A percentile compares a stretch with the other conserved stretches of the same genome.
Evolutionary conservation across 2,888 invertebrate species (phyloP).

Genomic region (Seira sanloemensis): DNA sequence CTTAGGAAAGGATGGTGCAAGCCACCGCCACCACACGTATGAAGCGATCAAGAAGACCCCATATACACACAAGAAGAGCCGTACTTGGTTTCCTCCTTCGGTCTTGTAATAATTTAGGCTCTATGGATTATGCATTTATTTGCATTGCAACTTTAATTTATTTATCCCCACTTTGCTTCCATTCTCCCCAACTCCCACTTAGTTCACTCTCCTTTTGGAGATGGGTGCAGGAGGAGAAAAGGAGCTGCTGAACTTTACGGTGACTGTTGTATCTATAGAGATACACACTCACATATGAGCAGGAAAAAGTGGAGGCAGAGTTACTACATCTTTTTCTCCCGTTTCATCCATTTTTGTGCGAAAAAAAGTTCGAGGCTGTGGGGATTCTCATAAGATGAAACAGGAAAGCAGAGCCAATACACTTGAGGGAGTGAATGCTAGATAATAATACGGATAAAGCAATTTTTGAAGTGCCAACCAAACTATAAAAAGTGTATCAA

Average conservation of each 20-base stretch:
- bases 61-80: not conserved
- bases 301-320: not conserved
- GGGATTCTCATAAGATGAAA: not conserved
- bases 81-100: not conserved
- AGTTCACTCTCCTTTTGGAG: no score
- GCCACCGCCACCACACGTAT: not conserved
- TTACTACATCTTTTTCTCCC: not conserved
- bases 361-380: not conserved
- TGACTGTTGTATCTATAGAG: no score
- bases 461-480: conserved; percentile 4
- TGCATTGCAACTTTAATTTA: conserved; percentile 50
- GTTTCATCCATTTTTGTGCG: not conserved
- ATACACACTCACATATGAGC: no score
- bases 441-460: conserved; percentile 4
- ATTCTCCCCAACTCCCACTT: conserved; percentile 10
- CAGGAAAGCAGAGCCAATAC: conserved; percentile 1
- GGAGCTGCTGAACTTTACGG: not conserved
- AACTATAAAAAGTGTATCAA: conserved; percentile 45
- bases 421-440: conserved; percentile 4
- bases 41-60: not conserved
- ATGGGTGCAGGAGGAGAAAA: not conserved
- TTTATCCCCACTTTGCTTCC: conserved; percentile 36
- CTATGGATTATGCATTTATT: conserved; percentile 32
- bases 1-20: not conserved
- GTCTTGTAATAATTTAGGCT: not conserved